Percentiles rank a stretch among this genome's conserved stretches.
Conservation (phyloP, 2,797 vertebrate species). For the Enteromius treurensis region DNA sequence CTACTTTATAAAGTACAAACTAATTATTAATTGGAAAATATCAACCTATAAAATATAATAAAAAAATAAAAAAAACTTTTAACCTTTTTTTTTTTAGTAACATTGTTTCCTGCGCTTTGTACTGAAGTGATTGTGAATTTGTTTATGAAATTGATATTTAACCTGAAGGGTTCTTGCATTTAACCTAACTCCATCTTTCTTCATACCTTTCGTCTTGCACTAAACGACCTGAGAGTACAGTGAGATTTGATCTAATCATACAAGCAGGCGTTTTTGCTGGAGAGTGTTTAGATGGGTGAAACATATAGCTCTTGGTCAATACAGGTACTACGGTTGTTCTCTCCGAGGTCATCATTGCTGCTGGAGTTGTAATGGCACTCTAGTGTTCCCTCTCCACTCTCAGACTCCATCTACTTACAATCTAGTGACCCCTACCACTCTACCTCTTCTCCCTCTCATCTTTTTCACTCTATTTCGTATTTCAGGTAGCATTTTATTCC, state of each 20-base stretch:
- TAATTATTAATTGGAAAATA: background rate
- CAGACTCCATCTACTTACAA: slow-evolving; percentile 44
- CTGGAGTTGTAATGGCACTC: slow-evolving; percentile 65
- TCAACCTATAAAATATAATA: background rate
- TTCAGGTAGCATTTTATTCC: slow-evolving; percentile 48
- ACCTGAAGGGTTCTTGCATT: background rate
- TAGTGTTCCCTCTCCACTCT: slow-evolving; percentile 48
- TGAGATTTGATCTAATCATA: slow-evolving; percentile 44
- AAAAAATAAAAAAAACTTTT: background rate
- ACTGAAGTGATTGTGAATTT: background rate
- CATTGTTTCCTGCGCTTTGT: background rate
- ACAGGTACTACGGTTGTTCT: slow-evolving; percentile 35
- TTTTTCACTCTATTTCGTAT: slow-evolving; percentile 28
- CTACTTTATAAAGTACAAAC: background rate
- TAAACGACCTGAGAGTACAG: slow-evolving; percentile 8
- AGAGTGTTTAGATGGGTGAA: slow-evolving; percentile 34
- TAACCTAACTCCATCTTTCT: background rate
- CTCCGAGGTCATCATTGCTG: slow-evolving; percentile 61
- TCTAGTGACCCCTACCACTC: slow-evolving; percentile 43
- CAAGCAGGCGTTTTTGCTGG: slow-evolving; percentile 13
- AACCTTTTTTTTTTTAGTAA: background rate
- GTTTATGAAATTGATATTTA: slow-evolving; percentile 5
- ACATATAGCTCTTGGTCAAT: slow-evolving; percentile 33
- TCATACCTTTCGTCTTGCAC: background rate
- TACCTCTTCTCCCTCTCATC: slow-evolving; percentile 24